These are phyloP conservation scores for Cydia fagiglandana DNA, from an alignment of 1,140 invertebrate genomes.

Conservation along the genomic window DNA sequence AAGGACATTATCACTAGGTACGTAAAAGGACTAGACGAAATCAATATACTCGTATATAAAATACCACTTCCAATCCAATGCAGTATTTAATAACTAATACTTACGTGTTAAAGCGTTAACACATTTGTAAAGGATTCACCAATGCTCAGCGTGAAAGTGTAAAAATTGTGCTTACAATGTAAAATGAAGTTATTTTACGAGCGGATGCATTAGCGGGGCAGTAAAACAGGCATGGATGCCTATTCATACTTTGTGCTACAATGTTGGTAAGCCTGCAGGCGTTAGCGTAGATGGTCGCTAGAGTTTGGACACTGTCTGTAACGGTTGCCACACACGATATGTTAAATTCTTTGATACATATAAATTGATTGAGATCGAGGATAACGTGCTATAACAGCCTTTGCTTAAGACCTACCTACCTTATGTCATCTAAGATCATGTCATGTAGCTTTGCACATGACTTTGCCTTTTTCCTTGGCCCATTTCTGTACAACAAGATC, in stretches of 20 bases:
- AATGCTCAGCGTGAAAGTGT: neutral
- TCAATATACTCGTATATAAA: no score
- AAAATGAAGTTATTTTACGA: constrained; percentile 21
- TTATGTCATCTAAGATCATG: no score
- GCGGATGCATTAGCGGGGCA: constrained; percentile 21
- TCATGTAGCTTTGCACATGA: no score
- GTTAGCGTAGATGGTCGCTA: neutral
- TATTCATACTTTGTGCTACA: constrained; percentile 29
- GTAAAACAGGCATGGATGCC: neutral
- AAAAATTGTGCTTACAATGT: constrained; percentile 22
- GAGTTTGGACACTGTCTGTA: neutral
- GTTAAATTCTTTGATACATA: neutral
- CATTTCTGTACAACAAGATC: no score
- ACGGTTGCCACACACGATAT: neutral
- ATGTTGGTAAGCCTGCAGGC: constrained; percentile 1
- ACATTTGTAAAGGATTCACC: neutral
- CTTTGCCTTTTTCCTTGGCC: no score
- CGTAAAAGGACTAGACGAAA: no score
- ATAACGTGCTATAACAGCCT: no score
- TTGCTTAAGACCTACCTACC: no score
- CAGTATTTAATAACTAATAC: neutral
- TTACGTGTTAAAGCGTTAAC: neutral
- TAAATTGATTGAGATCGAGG: no score
- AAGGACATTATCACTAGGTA: no score
- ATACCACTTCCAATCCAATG: no score